phyloP scores from a whole-genome alignment of 1,140 invertebrate species.

The Lordiphosa stackelbergi region DNA sequence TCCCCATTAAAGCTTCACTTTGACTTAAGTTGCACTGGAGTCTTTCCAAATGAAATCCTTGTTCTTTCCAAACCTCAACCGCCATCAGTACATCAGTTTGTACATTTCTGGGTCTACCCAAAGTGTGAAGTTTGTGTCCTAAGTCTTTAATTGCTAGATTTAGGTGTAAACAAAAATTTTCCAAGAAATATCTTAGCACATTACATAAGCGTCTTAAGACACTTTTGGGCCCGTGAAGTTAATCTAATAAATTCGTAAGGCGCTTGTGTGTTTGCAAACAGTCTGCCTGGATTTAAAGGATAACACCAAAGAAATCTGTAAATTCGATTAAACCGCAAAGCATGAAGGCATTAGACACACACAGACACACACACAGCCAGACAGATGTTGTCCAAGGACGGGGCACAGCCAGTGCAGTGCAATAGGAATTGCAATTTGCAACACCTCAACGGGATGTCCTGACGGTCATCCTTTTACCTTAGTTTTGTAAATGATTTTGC shows the following conservation, averaged over 20 bases:
- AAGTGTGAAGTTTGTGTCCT: slow-evolving; percentile 37
- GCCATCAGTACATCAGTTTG: too few relatives aligned
- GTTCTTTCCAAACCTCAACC: too few relatives aligned
- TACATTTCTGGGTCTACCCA: too few relatives aligned
- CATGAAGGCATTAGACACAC: slow-evolving; percentile 46
- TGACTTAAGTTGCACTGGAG: too few relatives aligned
- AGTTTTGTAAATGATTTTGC: slow-evolving; percentile 58
- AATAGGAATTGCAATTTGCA: slow-evolving; percentile 43
- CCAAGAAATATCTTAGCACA: slow-evolving; percentile 35
- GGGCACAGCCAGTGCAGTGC: slow-evolving; percentile 44
- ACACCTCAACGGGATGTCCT: slow-evolving; percentile 35
- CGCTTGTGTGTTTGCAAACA: slow-evolving; percentile 57
- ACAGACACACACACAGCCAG: slow-evolving; percentile 5
- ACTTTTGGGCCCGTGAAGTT: slow-evolving; percentile 51
- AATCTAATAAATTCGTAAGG: slow-evolving; percentile 67
- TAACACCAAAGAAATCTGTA: slow-evolving; percentile 51
- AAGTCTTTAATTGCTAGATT: slow-evolving; percentile 39
- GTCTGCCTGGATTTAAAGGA: slow-evolving; percentile 22
- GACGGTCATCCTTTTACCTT: slow-evolving; percentile 18
- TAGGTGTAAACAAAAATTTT: slow-evolving; percentile 27
- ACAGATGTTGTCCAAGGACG: slow-evolving; percentile 38
- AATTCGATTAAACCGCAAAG: slow-evolving; percentile 73
- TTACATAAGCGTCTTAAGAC: slow-evolving; percentile 62
- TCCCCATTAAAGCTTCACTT: too few relatives aligned
- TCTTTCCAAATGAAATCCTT: too few relatives aligned